A percentile compares a stretch with the other conserved stretches of the same genome.
These are phyloP conservation scores for Dryas iulia DNA, from an alignment of 1,140 invertebrate genomes.

Conservation along the genomic window DNA sequence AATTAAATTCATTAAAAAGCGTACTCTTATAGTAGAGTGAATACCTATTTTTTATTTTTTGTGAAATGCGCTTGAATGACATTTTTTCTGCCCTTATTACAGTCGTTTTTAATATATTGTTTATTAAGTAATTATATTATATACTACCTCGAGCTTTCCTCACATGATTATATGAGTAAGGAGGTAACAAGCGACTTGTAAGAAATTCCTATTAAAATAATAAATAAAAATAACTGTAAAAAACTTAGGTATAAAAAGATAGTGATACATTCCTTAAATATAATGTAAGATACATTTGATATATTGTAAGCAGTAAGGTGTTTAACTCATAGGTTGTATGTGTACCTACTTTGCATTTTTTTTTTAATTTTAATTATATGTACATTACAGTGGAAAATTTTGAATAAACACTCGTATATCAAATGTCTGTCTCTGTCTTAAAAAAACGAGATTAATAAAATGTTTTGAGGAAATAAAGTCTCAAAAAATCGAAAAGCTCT, in stretches of 20 bases:
- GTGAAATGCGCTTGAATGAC: too few relatives aligned
- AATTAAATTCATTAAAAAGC: too few relatives aligned
- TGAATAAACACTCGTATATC: not conserved
- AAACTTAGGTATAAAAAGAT: not conserved
- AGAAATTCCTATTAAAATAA: not conserved
- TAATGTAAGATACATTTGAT: not conserved
- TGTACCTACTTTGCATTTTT: not conserved
- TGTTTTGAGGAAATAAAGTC: not conserved
- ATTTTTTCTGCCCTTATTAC: not conserved
- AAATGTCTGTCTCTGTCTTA: not conserved
- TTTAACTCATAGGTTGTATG: not conserved
- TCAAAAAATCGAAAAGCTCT: not conserved
- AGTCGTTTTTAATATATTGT: not conserved
- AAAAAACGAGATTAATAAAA: not conserved
- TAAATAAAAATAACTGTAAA: not conserved
- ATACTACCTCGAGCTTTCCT: conserved; percentile 30
- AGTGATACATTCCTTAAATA: not conserved
- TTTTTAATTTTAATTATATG: not conserved
- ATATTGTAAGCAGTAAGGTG: not conserved
- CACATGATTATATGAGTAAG: conserved; percentile 14
- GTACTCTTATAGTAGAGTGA: too few relatives aligned
- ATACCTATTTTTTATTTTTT: too few relatives aligned
- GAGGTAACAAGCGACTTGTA: conserved; percentile 8
- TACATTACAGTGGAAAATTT: not conserved
- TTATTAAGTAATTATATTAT: not conserved